phyloP scores from a whole-genome alignment of 2,888 invertebrate species.

The Caenorhabditis afra region DNA sequence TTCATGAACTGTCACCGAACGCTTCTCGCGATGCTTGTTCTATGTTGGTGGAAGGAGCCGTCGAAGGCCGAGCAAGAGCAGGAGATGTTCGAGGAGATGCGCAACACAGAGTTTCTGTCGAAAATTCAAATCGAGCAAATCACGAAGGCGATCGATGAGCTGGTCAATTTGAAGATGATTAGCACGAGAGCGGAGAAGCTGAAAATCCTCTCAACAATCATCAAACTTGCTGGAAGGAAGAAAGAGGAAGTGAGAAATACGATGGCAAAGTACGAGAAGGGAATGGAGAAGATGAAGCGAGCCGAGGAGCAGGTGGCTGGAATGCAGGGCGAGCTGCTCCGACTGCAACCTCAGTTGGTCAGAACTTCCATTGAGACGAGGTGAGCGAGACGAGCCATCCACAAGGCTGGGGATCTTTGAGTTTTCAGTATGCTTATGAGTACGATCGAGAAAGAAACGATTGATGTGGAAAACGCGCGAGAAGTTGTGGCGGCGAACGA shows the following conservation, averaged over 20 bases:
- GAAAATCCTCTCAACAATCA: constrained; percentile 32
- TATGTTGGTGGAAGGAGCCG: constrained; percentile 43
- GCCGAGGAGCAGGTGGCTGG: constrained; percentile 76
- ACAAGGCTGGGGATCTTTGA: too few species aligned
- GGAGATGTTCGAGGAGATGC: constrained; percentile 35
- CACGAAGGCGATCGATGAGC: constrained; percentile 32
- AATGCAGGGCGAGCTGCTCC: constrained; percentile 71
- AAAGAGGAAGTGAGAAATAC: constrained; percentile 61
- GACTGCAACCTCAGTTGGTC: constrained; percentile 75
- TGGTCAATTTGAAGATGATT: constrained; percentile 17
- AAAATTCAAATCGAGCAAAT: constrained; percentile 44
- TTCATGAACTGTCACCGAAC: constrained; percentile 41
- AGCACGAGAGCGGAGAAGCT: constrained; percentile 21
- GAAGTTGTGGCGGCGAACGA: constrained; percentile 80
- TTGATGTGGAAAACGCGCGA: constrained; percentile 78
- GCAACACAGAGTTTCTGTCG: constrained; percentile 37
- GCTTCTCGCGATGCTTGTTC: constrained; percentile 28
- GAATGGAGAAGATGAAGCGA: constrained; percentile 74
- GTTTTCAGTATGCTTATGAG: constrained; percentile 75
- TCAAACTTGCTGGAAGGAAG: constrained; percentile 42
- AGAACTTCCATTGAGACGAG: constrained; percentile 77
- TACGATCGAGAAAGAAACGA: constrained; percentile 77
- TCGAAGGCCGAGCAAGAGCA: constrained; percentile 40
- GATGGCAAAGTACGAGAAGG: constrained; percentile 73
- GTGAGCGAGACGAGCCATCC: constrained; percentile 24